Evolutionary conservation across 2,797 vertebrate species (phyloP).

Genomic region (Chanos chanos): DNA sequence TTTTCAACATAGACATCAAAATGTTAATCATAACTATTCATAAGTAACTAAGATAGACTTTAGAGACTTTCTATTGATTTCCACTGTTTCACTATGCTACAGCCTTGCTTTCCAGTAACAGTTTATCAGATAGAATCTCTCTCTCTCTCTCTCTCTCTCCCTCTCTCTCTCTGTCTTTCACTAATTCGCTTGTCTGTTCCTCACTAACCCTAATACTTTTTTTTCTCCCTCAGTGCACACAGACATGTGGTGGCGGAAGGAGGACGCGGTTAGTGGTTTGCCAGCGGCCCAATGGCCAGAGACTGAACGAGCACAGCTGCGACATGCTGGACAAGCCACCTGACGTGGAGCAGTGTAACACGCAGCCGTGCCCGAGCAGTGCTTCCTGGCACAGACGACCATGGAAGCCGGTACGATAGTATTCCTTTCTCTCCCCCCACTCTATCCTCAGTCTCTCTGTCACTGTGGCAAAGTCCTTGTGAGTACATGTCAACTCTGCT

Average conservation of each 20-base stretch:
- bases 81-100: no score
- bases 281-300: conserved; percentile 83
- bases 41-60: no score
- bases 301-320: conserved; percentile 86
- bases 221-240: conserved; percentile 78
- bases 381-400: conserved; percentile 89
- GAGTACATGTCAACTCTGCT: conserved; percentile 56
- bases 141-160: neutral
- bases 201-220: neutral
- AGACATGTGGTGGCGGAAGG: conserved; percentile 85
- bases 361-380: conserved; percentile 81
- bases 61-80: no score
- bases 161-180: neutral
- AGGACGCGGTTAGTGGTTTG: conserved; percentile 89
- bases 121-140: neutral
- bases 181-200: neutral
- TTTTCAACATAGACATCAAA: no score
- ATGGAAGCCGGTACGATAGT: conserved; percentile 96
- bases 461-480: conserved; percentile 51
- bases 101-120: neutral
- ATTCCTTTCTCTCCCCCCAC: conserved; percentile 48
- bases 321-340: conserved; percentile 86
- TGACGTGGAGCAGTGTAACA: conserved; percentile 81
- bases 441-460: conserved; percentile 26
- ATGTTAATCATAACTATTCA: no score